Evolutionary conservation across 23 tunicate species (phyloP).

Genomic region (Clavelina lepadiformis): DNA sequence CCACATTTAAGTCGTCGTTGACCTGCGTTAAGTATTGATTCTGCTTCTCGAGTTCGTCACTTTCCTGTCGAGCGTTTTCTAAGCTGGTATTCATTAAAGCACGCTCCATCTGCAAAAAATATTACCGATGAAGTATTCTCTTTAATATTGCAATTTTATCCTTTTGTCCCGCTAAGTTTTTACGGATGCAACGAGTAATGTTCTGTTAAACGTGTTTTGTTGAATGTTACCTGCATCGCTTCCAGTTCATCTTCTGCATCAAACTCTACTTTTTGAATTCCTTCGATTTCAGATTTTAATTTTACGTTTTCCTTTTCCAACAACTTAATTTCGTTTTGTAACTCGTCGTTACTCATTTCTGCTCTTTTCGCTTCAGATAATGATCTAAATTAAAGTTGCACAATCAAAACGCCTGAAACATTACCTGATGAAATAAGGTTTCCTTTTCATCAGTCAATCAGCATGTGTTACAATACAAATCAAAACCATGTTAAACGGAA

Average conservation of each 20-base stretch:
- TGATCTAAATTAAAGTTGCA: constrained; percentile 2
- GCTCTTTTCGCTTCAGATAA: constrained; percentile 33
- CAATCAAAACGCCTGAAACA: not conserved
- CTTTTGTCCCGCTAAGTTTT: too few species aligned
- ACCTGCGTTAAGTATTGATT: constrained; percentile 1
- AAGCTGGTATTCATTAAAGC: constrained; percentile 51
- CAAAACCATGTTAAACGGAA: too few species aligned
- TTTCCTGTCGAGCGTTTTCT: constrained; percentile 45
- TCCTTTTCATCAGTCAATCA: too few species aligned
- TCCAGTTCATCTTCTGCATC: constrained; percentile 30
- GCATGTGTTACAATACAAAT: too few species aligned
- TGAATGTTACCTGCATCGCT: constrained; percentile 27
- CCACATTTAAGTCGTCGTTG: constrained; percentile 19
- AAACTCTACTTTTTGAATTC: constrained; percentile 22
- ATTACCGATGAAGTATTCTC: not conserved
- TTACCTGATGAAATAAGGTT: too few species aligned
- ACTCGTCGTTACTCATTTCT: constrained; percentile 46
- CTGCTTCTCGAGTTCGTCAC: constrained; percentile 8
- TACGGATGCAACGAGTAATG: too few species aligned
- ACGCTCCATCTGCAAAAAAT: constrained; percentile 33
- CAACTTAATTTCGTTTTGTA: constrained; percentile 13
- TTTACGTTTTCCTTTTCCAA: constrained; percentile 32
- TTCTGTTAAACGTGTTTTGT: not conserved
- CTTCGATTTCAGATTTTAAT: constrained; percentile 27
- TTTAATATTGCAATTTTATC: not conserved